phyloP scores from a whole-genome alignment of 2,797 vertebrate species.

The Clarias pachynema region DNA sequence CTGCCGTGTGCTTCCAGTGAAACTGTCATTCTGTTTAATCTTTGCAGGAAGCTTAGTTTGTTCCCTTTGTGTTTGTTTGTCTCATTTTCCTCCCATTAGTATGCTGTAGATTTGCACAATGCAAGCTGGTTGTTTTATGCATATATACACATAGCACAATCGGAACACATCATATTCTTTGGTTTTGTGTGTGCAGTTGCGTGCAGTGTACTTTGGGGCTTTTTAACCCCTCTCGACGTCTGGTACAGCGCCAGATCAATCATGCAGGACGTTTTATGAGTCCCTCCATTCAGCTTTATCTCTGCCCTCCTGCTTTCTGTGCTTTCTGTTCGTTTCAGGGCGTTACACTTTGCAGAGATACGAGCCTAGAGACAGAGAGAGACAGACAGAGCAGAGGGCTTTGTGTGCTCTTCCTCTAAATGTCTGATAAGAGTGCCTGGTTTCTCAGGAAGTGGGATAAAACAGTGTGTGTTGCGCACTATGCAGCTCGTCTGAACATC shows the following conservation, averaged over 20 bases:
- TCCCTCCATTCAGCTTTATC: slow-evolving; percentile 38
- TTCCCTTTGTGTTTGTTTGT: not conserved
- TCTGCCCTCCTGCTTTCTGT: slow-evolving; percentile 18
- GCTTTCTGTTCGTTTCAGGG: slow-evolving; percentile 34
- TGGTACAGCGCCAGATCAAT: slow-evolving; percentile 34
- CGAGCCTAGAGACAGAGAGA: slow-evolving; percentile 15
- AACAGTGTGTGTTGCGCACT: slow-evolving; percentile 29
- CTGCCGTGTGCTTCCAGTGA: not conserved
- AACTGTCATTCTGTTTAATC: slow-evolving; percentile 11
- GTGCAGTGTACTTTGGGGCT: not conserved
- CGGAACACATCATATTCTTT: not conserved
- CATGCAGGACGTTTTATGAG: slow-evolving; percentile 33
- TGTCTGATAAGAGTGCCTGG: slow-evolving; percentile 38
- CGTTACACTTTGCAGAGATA: slow-evolving; percentile 44
- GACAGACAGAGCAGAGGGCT: slow-evolving; percentile 26
- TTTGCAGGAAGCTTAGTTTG: not conserved
- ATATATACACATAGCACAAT: not conserved
- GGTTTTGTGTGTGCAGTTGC: not conserved
- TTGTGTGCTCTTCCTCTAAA: slow-evolving; percentile 34
- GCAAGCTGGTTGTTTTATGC: slow-evolving; percentile 1
- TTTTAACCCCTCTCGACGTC: slow-evolving; percentile 34
- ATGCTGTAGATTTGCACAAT: not conserved
- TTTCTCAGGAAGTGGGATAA: slow-evolving; percentile 50
- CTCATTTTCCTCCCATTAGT: not conserved
- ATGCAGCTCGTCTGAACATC: slow-evolving; percentile 24